A percentile compares a stretch with the other conserved stretches of the same genome.
Evolutionary conservation across 2,113 vertebrate species (phyloP).

Genomic region (Prunella fulvescens): DNA sequence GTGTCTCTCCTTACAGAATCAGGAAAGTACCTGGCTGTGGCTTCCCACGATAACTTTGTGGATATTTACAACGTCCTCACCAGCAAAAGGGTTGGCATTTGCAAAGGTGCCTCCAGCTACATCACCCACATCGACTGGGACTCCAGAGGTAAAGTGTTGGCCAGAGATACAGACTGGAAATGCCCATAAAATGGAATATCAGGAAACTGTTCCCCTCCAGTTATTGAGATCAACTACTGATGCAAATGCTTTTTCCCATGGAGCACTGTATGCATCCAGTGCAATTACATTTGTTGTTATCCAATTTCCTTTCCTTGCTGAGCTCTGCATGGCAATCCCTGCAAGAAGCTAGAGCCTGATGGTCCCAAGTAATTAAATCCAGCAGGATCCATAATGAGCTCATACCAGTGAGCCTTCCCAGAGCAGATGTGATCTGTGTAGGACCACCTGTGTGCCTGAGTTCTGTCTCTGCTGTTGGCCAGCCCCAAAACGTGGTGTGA

Average conservation of each 20-base stretch:
- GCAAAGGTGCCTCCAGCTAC: constrained; percentile 91
- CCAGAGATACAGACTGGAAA: background rate
- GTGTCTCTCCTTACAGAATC: constrained; percentile 76
- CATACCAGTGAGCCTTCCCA: background rate
- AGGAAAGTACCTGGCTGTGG: constrained; percentile 95
- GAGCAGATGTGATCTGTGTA: background rate
- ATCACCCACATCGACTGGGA: constrained; percentile 99
- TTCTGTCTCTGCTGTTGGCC: background rate
- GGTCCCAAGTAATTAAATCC: background rate
- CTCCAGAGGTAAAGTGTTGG: constrained; percentile 79
- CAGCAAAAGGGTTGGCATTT: constrained; percentile 96
- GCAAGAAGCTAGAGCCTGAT: background rate
- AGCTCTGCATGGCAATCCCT: background rate
- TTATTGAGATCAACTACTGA: background rate
- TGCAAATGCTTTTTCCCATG: background rate
- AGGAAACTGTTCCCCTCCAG: background rate
- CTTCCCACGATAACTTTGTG: constrained; percentile 97
- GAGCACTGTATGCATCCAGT: background rate
- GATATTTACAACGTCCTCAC: constrained; percentile 97
- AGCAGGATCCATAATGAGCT: background rate
- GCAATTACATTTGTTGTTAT: background rate
- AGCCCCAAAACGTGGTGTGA: background rate
- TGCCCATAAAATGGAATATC: background rate
- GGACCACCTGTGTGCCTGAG: background rate
- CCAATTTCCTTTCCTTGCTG: background rate